Percentiles rank a stretch among this genome's conserved stretches.
Evolutionary conservation across 2,888 invertebrate species (phyloP).

Genomic region (Epirrita christyi): DNA sequence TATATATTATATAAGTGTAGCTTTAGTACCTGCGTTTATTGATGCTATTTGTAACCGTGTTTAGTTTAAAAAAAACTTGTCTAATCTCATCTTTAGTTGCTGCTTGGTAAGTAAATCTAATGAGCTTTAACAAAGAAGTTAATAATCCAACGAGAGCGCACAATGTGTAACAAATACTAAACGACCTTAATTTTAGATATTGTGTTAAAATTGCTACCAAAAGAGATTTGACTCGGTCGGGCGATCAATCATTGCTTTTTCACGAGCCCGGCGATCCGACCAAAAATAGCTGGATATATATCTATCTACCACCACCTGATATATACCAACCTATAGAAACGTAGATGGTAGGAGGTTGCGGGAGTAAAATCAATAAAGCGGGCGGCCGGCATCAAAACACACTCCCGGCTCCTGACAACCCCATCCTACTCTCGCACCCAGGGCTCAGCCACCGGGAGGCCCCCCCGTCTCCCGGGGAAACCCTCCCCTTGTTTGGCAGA

Average conservation of each 20-base stretch:
- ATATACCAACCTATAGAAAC: slow-evolving; percentile 71
- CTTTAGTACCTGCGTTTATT: no score
- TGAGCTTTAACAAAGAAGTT: not conserved
- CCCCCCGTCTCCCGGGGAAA: slow-evolving; percentile 78
- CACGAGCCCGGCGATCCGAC: slow-evolving; percentile 63
- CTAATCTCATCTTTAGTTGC: no score
- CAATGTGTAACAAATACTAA: slow-evolving; percentile 16
- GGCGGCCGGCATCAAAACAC: slow-evolving; percentile 82
- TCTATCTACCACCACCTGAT: slow-evolving; percentile 53
- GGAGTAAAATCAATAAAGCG: slow-evolving; percentile 82
- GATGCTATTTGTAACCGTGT: no score
- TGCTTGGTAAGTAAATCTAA: slow-evolving; percentile 2
- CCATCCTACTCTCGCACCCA: slow-evolving; percentile 52
- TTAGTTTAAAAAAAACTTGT: no score
- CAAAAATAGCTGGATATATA: slow-evolving; percentile 68
- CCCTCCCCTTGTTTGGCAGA: slow-evolving; percentile 83
- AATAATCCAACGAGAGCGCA: slow-evolving; percentile 11
- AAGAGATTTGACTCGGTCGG: slow-evolving; percentile 49
- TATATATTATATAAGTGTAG: no score
- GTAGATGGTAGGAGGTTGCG: slow-evolving; percentile 53
- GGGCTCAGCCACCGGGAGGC: slow-evolving; percentile 37
- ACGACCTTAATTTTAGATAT: slow-evolving; percentile 36
- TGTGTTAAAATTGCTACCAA: slow-evolving; percentile 50
- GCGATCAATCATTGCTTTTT: slow-evolving; percentile 73
- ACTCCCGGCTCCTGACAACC: slow-evolving; percentile 47